Evolutionary conservation across 2,797 vertebrate genomes (phyloP).

Genomic region (Aselliscus stoliczkanus): DNA sequence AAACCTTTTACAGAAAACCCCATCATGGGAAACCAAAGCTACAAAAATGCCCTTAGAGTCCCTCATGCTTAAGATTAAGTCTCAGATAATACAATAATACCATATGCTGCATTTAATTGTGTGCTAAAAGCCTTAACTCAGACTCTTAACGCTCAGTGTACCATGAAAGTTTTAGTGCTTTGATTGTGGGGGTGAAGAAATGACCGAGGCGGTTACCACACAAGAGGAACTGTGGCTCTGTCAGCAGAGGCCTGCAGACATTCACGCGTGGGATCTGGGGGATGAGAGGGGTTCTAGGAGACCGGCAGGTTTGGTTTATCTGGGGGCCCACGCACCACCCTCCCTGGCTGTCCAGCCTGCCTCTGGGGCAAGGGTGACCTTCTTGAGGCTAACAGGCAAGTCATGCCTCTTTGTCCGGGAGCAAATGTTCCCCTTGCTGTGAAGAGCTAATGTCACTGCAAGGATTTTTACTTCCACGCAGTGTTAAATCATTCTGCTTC

Average conservation of each 20-base stretch:
- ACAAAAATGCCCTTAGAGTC: conserved; percentile 56
- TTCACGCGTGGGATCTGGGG: not conserved
- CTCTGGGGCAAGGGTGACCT: not conserved
- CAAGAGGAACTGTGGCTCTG: not conserved
- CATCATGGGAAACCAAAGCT: conserved; percentile 61
- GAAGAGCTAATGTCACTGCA: not conserved
- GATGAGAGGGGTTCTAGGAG: not conserved
- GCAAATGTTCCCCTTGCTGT: not conserved
- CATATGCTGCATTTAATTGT: conserved; percentile 58
- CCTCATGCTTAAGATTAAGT: conserved; percentile 49
- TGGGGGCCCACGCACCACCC: not conserved
- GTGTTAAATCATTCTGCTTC: not conserved
- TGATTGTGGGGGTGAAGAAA: not conserved
- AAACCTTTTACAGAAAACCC: conserved; percentile 64
- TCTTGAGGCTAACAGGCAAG: not conserved
- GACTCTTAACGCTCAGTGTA: conserved; percentile 39
- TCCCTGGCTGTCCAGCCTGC: not conserved
- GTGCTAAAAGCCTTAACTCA: conserved; percentile 60
- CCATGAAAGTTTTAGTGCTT: not conserved
- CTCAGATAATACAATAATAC: conserved; percentile 63
- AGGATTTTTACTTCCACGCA: not conserved
- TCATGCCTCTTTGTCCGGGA: not conserved
- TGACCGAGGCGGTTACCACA: not conserved
- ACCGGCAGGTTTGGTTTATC: not conserved
- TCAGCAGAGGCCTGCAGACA: not conserved